Evolutionary conservation across 92 coral and sea anemone genomes (phyloP), one percentile per base, ranked within the genome.

Genomic region (Pocillopora meandrina): DNA sequence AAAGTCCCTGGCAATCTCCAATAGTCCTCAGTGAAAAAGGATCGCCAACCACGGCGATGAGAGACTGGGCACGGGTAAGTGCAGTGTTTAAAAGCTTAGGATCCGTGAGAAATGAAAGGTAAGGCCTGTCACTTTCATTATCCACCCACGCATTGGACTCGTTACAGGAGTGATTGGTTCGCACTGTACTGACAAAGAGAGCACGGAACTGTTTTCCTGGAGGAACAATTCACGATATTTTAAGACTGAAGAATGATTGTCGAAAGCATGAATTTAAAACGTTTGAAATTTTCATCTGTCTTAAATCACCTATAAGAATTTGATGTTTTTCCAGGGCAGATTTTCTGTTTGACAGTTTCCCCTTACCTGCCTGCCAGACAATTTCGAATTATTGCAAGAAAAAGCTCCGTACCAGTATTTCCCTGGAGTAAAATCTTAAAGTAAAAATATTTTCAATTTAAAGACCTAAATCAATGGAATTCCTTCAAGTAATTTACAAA

Each of bases 31-130:
- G 85, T 18, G 95, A 92, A 70, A 92, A 66, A 14, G 95, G 93
- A 75, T 92, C 93, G 26, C 95, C 95, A 3, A 92, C 87, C 13
- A 92, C 95, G n/a, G 93, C 95, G 33, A 92, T 74, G 20, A 92
- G 84, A 15, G 93, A 92, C 87, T 90, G 92, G 26, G 95, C 95
- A 61, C 95, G 88, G 56, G 95, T 92, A 42, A 92, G 76, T 21
- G 95, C 93, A 3, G 95, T 92, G 84, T 92, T 92, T 61, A 92
- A 85, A 61, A 92, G 87, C 72, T 81, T 77, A 7, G 92, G 87
- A 56, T 81, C 90, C 56, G 89, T 79, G 18, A 91, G 76, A 26
- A 89, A 81, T 47, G 77, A 84, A n/a, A 80, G 49, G 76, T 82
- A 85, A 12, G 65, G 65, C 19, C 59, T 26, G 6, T 72, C 71